A percentile compares a stretch with the other conserved stretches of the same genome.
These are phyloP conservation scores for Poliocrania exsul DNA, from an alignment of 2,797 vertebrate species.

Conservation along the genomic window DNA sequence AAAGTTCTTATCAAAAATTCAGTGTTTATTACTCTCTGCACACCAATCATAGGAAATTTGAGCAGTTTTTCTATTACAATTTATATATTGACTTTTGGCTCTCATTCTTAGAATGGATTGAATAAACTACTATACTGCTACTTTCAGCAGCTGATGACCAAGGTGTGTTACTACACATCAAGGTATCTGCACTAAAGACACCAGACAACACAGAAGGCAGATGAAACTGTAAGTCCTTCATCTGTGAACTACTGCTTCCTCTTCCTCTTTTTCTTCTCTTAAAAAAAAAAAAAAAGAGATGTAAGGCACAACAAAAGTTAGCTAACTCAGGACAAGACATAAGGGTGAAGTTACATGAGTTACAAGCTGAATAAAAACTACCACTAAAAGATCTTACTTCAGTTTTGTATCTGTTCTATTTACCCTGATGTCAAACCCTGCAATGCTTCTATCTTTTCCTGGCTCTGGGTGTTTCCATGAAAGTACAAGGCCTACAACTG, in stretches of 20 bases:
- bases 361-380: neutral
- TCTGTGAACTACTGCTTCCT: neutral
- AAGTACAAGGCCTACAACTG: neutral
- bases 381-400: neutral
- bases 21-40: neutral
- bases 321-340: neutral
- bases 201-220: neutral
- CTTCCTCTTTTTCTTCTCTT: neutral
- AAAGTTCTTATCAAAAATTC: neutral
- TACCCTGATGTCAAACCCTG: neutral
- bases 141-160: neutral
- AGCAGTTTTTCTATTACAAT: neutral
- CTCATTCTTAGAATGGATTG: neutral
- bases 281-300: neutral
- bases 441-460: neutral
- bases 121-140: neutral
- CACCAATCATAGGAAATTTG: neutral
- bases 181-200: neutral
- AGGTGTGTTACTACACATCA: neutral
- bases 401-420: accelerated
- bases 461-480: neutral
- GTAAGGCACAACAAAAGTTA: neutral
- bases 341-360: neutral
- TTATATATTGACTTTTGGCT: neutral
- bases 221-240: neutral